Evolutionary conservation across 1,140 invertebrate genomes (phyloP).

Genomic region (Anagrus nilaparvatae): DNA sequence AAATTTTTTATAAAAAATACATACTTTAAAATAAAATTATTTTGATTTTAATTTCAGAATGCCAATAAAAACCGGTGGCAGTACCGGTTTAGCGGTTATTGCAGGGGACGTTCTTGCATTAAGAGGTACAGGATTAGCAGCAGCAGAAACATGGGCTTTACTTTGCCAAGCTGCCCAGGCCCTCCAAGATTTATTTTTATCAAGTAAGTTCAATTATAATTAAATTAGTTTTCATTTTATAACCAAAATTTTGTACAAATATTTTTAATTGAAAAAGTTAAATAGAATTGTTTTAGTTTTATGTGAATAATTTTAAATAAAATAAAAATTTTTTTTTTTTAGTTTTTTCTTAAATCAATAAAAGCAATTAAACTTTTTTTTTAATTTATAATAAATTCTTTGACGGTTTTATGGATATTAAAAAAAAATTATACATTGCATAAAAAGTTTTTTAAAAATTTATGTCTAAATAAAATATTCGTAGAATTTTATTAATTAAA

Average conservation of each 20-base stretch:
- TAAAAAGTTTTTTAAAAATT: too few species aligned
- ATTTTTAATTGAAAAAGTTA: neutral
- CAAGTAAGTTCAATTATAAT: conserved; percentile 42
- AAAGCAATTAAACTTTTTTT: too few species aligned
- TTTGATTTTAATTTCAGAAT: conserved; percentile 28
- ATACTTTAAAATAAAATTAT: neutral
- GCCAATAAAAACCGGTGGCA: conserved; percentile 34
- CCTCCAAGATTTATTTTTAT: conserved; percentile 51
- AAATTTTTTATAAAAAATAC: neutral
- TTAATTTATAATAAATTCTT: too few species aligned
- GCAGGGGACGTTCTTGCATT: conserved; percentile 43
- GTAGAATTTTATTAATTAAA: too few species aligned
- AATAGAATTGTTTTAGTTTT: too few species aligned
- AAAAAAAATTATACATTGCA: too few species aligned
- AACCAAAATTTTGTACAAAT: conserved; percentile 1
- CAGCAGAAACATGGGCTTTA: conserved; percentile 49
- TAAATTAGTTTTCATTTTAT: too few species aligned
- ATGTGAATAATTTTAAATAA: too few species aligned
- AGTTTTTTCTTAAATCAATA: too few species aligned
- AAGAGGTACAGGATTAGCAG: conserved; percentile 43
- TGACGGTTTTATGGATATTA: too few species aligned
- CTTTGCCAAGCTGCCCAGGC: conserved; percentile 52
- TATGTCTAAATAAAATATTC: too few species aligned
- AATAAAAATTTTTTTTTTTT: too few species aligned
- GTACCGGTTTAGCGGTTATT: conserved; percentile 33